Evolutionary conservation across 1,140 invertebrate genomes (phyloP).

Genomic region (Forficula auricularia): DNA sequence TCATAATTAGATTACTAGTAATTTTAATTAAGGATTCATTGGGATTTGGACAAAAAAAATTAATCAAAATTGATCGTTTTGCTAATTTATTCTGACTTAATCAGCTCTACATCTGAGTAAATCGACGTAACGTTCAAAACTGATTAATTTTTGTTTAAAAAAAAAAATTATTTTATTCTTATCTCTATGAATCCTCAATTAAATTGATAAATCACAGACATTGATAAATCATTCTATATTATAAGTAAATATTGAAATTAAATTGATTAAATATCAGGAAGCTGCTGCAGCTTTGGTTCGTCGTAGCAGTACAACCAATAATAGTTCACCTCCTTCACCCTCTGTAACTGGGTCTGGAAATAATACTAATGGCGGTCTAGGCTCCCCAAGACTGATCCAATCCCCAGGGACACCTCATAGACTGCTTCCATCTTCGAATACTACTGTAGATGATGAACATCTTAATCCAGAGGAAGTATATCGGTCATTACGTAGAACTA

Average conservation of each 20-base stretch:
- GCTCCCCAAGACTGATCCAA: slow-evolving; percentile 5
- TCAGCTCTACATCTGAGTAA: too few species aligned
- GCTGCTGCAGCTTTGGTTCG: slow-evolving; percentile 63
- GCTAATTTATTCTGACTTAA: too few species aligned
- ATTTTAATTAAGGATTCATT: neutral
- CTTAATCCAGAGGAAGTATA: slow-evolving; percentile 73
- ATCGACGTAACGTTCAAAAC: too few species aligned
- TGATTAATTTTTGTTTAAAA: too few species aligned
- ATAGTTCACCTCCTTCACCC: slow-evolving; percentile 11
- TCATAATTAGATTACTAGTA: neutral
- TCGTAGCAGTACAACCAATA: slow-evolving; percentile 37
- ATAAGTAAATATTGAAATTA: too few species aligned
- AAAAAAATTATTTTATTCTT: too few species aligned
- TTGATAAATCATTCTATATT: too few species aligned
- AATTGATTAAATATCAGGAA: slow-evolving; percentile 37
- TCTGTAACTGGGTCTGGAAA: slow-evolving; percentile 11
- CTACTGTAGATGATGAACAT: slow-evolving; percentile 36
- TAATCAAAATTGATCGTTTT: too few species aligned
- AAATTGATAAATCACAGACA: too few species aligned
- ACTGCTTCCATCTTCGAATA: too few species aligned
- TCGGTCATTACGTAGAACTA: slow-evolving; percentile 68
- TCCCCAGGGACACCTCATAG: slow-evolving; percentile 28
- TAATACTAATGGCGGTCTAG: neutral
- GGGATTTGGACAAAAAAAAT: neutral
- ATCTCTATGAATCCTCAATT: too few species aligned